Percentiles rank a stretch among this genome's conserved stretches.
phyloP scores from a whole-genome alignment of 2,797 vertebrate genomes.

The Hyperoplus lanceolatus region DNA sequence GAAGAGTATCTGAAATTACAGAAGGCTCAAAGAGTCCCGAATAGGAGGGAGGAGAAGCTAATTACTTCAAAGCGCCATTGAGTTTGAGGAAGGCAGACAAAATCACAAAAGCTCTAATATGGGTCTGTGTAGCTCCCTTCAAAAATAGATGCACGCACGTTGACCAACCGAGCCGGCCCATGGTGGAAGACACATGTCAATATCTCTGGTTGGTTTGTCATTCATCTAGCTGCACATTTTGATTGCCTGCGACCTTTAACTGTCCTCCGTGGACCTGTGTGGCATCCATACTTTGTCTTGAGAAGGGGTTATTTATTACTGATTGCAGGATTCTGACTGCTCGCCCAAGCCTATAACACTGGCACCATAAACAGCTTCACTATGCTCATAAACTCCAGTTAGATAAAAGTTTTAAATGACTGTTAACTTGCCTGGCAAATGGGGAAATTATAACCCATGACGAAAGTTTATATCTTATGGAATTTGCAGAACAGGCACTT shows the following conservation, averaged over 20 bases:
- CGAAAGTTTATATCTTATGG: slow-evolving; percentile 20
- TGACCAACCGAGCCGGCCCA: slow-evolving; percentile 1
- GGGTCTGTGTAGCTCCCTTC: not conserved
- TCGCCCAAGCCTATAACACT: slow-evolving; percentile 3
- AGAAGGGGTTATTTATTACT: slow-evolving; percentile 68
- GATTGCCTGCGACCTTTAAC: slow-evolving; percentile 58
- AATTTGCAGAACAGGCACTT: not conserved
- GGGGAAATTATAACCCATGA: slow-evolving; percentile 18
- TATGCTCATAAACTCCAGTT: slow-evolving; percentile 57
- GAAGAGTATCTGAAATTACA: slow-evolving; percentile 36
- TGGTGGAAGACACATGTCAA: not conserved
- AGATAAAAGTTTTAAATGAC: slow-evolving; percentile 61
- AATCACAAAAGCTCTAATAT: slow-evolving; percentile 13
- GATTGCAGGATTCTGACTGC: slow-evolving; percentile 52
- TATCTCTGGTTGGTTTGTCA: no score
- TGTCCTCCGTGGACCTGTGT: slow-evolving; percentile 52
- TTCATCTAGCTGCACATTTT: slow-evolving; percentile 50
- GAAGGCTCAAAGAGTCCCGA: slow-evolving; percentile 29
- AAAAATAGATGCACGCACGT: not conserved
- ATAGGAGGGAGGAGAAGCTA: slow-evolving; percentile 28
- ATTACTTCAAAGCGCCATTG: slow-evolving; percentile 32
- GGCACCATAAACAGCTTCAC: slow-evolving; percentile 45
- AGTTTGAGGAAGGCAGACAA: slow-evolving; percentile 5
- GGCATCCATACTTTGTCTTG: slow-evolving; percentile 42
- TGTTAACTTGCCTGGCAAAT: slow-evolving; percentile 35